Percentiles rank a stretch among this genome's conserved stretches.
These are phyloP conservation scores for Aphidius colemani DNA, from an alignment of 2,888 invertebrate species.

Conservation along the genomic window DNA sequence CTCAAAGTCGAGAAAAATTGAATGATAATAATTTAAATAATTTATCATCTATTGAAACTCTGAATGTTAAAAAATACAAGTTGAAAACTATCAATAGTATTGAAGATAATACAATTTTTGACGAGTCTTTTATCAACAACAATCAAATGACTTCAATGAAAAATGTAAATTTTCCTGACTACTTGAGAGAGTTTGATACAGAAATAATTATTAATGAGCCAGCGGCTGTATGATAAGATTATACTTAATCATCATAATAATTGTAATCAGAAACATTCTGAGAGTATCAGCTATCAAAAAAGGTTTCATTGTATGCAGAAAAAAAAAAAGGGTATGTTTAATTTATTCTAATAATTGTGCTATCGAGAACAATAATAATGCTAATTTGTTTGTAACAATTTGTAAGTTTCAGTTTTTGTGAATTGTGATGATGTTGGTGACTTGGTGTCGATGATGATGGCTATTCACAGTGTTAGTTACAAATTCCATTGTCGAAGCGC, in stretches of 20 bases:
- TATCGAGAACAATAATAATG: no score
- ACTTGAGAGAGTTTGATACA: conserved; percentile 69
- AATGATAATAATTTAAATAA: conserved; percentile 59
- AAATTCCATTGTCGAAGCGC: no score
- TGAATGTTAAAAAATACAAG: conserved; percentile 52
- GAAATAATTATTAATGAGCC: conserved; percentile 73
- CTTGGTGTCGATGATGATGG: no score
- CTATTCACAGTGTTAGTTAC: no score
- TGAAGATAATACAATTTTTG: conserved; percentile 62
- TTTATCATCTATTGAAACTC: conserved; percentile 51
- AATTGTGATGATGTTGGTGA: no score
- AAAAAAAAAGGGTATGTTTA: no score
- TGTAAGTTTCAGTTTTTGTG: no score
- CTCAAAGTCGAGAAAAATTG: conserved; percentile 61
- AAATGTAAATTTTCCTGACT: conserved; percentile 79
- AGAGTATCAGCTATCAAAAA: no score
- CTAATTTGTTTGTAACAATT: no score
- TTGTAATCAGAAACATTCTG: no score
- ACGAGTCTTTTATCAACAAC: conserved; percentile 63
- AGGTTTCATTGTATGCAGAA: no score
- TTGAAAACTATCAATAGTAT: conserved; percentile 51
- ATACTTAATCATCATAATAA: conserved; percentile 78
- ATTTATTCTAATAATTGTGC: no score
- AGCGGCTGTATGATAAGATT: conserved; percentile 89
- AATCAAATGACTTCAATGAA: conserved; percentile 71